A percentile compares a stretch with the other conserved stretches of the same genome.
Conservation (phyloP, 2,888 invertebrate species). For the Troglohyphantes excavatus region DNA sequence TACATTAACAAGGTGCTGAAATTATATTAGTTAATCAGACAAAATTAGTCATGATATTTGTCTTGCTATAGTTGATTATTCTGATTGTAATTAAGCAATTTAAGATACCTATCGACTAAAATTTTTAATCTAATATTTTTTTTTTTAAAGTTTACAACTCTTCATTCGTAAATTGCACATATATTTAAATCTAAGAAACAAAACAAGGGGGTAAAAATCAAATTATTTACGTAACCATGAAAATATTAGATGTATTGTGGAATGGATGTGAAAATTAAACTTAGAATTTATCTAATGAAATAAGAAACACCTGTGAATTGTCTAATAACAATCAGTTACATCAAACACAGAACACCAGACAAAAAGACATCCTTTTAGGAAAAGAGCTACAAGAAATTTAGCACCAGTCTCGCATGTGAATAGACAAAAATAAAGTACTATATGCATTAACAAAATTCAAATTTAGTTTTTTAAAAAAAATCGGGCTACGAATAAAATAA, state of each 20-base stretch:
- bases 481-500: too few relatives aligned
- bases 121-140: neutral
- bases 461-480: too few relatives aligned
- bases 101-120: neutral
- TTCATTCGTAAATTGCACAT: neutral
- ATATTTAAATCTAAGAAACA: neutral
- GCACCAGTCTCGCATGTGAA: conserved; percentile 71
- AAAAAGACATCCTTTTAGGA: conserved; percentile 70
- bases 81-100: neutral
- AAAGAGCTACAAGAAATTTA: conserved; percentile 78
- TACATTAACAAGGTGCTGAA: neutral
- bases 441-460: too few relatives aligned
- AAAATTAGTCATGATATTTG: neutral
- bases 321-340: conserved; percentile 60
- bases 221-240: too few relatives aligned
- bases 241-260: neutral
- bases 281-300: conserved; percentile 18
- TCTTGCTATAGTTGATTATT: conserved; percentile 1
- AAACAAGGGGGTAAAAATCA: neutral
- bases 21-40: neutral
- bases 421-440: conserved; percentile 12
- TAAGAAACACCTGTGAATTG: conserved; percentile 35
- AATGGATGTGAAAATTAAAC: conserved; percentile 25
- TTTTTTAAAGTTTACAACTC: too few relatives aligned
- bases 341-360: conserved; percentile 72